phyloP scores from a whole-genome alignment of 2,888 invertebrate species.

The Ligdia adustata region DNA sequence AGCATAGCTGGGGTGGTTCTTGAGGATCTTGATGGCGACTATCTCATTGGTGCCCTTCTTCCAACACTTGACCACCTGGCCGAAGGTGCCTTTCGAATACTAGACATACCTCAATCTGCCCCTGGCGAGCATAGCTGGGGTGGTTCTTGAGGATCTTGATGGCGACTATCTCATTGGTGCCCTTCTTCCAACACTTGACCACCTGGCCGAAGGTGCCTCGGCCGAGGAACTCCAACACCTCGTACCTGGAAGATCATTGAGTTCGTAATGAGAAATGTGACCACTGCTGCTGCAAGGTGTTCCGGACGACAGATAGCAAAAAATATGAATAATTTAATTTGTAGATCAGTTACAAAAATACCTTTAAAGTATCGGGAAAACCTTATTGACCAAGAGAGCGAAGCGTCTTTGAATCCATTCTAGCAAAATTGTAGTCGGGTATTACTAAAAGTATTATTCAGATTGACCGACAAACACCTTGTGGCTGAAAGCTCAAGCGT shows the following conservation, averaged over 20 bases:
- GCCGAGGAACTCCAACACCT: constrained; percentile 99
- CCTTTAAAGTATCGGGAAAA: too few species aligned
- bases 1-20: constrained; percentile 99
- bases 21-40: constrained; percentile 99
- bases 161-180: constrained; percentile 99
- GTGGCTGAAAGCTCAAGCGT: too few species aligned
- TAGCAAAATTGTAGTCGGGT: too few species aligned
- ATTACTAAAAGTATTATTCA: too few species aligned
- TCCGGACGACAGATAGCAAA: too few species aligned
- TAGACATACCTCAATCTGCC: constrained; percentile 96
- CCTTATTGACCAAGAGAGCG: too few species aligned
- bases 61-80: constrained; percentile 99
- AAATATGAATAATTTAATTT: too few species aligned
- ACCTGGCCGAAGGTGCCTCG: constrained; percentile 99
- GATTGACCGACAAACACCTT: too few species aligned
- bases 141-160: constrained; percentile 99
- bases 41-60: constrained; percentile 99
- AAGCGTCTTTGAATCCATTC: too few species aligned
- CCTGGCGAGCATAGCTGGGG: constrained; percentile 99
- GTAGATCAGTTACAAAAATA: too few species aligned
- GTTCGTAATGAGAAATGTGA: too few species aligned
- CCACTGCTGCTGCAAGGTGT: too few species aligned
- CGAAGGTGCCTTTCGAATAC: constrained; percentile 92
- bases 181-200: constrained; percentile 99
- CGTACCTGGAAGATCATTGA: constrained; percentile 62